phyloP scores from a whole-genome alignment of 2,113 vertebrate species.

The Perca schrenkii region DNA sequence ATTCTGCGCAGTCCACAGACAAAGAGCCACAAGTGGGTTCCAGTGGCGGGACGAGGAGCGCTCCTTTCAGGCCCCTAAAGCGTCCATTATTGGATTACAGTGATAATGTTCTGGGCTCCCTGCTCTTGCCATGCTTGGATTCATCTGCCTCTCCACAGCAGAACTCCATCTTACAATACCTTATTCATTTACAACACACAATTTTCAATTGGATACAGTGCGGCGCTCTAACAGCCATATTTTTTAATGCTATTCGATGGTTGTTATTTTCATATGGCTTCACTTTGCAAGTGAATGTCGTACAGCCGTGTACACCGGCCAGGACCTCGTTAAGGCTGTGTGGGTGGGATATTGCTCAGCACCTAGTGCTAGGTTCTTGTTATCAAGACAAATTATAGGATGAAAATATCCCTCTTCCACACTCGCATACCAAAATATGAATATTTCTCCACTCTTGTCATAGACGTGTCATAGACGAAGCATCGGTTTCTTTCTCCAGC shows the following conservation, averaged over 20 bases:
- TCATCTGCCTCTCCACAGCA: slow-evolving; percentile 38
- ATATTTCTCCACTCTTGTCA: slow-evolving; percentile 28
- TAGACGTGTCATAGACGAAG: slow-evolving; percentile 37
- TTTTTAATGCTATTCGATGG: slow-evolving; percentile 50
- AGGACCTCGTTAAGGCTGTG: neutral
- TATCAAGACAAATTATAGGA: slow-evolving; percentile 40
- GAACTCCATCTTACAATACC: slow-evolving; percentile 48
- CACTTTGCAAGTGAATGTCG: slow-evolving; percentile 17
- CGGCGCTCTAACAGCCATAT: slow-evolving; percentile 26
- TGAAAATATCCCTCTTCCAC: slow-evolving; percentile 21
- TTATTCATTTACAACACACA: slow-evolving; percentile 55
- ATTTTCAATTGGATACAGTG: slow-evolving; percentile 37
- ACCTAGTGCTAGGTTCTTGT: slow-evolving; percentile 33
- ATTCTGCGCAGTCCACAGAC: slow-evolving; percentile 60
- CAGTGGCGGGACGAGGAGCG: slow-evolving; percentile 47
- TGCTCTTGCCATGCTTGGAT: slow-evolving; percentile 53
- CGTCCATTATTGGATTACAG: slow-evolving; percentile 78
- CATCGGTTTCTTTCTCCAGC: slow-evolving; percentile 48
- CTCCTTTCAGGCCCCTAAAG: slow-evolving; percentile 63
- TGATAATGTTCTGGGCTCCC: slow-evolving; percentile 61
- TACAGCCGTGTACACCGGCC: neutral
- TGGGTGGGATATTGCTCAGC: slow-evolving; percentile 15
- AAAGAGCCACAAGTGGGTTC: slow-evolving; percentile 68
- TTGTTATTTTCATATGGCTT: slow-evolving; percentile 54
- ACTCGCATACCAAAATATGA: slow-evolving; percentile 31